These are phyloP conservation scores for Eidolon helvum DNA, from an alignment of 2,113 vertebrate genomes.

Conservation along the genomic window DNA sequence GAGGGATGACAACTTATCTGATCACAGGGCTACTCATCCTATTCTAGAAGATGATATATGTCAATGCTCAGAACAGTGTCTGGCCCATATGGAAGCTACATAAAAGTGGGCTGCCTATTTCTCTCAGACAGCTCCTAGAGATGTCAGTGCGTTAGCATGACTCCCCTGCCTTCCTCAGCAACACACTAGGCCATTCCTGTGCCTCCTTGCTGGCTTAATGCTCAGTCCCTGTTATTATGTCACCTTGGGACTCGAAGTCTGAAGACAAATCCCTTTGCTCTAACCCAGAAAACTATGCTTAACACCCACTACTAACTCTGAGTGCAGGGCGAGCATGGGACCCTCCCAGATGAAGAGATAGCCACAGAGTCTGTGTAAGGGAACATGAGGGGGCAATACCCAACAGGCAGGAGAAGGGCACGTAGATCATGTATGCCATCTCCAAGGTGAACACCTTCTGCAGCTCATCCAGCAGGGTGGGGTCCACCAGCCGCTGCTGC, in stretches of 20 bases:
- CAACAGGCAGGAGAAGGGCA: conserved; percentile 96
- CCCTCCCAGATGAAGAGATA: not conserved
- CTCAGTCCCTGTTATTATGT: not conserved
- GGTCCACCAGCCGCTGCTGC: conserved; percentile 84
- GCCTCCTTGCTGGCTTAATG: not conserved
- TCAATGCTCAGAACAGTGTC: not conserved
- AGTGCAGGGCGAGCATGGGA: not conserved
- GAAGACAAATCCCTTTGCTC: not conserved
- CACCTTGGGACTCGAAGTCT: not conserved
- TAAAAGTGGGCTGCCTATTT: not conserved
- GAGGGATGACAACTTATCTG: not conserved
- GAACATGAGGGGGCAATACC: conserved; percentile 82
- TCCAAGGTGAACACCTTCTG: conserved; percentile 94
- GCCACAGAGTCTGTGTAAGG: not conserved
- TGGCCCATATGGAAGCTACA: not conserved
- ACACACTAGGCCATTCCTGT: not conserved
- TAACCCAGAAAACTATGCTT: not conserved
- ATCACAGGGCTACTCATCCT: not conserved
- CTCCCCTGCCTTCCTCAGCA: not conserved
- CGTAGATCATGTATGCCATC: conserved; percentile 96
- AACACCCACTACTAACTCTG: not conserved
- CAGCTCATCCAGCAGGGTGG: conserved; percentile 89
- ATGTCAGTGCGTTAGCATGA: not conserved
- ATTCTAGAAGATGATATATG: not conserved
- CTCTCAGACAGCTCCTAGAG: not conserved